Evolutionary conservation across 2,888 invertebrate genomes (phyloP), one percentile per base, ranked within the genome.

Genomic region (Philonicus albiceps): DNA sequence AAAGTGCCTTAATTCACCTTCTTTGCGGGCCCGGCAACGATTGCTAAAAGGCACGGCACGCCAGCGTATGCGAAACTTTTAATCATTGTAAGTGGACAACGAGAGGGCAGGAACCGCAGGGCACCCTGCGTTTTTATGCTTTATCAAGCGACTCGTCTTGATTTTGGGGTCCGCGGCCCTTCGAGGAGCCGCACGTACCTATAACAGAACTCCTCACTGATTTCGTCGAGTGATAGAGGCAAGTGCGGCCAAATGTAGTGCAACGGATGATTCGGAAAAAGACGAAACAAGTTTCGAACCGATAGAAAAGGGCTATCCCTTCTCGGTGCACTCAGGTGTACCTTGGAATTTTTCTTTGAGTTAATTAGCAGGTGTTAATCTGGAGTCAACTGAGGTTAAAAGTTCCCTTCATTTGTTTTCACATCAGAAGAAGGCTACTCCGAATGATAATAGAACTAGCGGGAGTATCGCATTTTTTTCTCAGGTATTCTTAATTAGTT

Each of bases 281-380:
- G 55, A 64, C 22, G 64, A 83, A 83, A 83, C 55, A 34, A 64
- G 81, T 83, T 83, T 31, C n/a, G 1, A 49, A 30, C 31, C 7
- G 34, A 64, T 34, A 22, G 7, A 4, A 16, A 4, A 7, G 55
- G n/a, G n/a, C 64, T 19, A 22, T 55, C 27, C 22, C 22, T 64
- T 19, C 40, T 1, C 53, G 81, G 49, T 53, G 80, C 53, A 80
- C 53, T 31, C 80, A 27, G n/a, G 31, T 11, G 55, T 83, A 83
- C 81, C 43, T 49, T 55, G 34, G 31, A 83, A 64, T 22, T 64
- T 64, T 22, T 64, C 22, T 8, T 53, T 34, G 6, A 83, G 81
- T 64, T 83, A 83, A 83, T 83, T 83, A 83, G 81, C 81, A 83
- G 81, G 81, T 83, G 81, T 83, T 83, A 83, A 83, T 83, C 64